phyloP scores from a whole-genome alignment of 2,797 vertebrate genomes.

The Phoebastria nigripes region DNA sequence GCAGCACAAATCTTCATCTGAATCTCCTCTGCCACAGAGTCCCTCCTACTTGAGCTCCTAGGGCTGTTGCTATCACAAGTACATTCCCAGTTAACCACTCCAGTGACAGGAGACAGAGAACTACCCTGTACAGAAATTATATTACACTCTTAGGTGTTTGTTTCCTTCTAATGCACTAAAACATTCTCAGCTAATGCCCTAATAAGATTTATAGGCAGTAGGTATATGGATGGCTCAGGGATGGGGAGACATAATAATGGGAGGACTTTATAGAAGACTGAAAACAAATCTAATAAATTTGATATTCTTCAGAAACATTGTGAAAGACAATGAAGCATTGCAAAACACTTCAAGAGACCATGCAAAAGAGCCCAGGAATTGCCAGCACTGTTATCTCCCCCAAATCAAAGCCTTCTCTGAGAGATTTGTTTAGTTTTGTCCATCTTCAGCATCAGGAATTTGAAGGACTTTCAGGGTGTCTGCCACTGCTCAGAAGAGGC shows the following conservation, averaged over 20 bases:
- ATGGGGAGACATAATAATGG: neutral
- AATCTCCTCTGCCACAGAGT: neutral
- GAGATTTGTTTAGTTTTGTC: neutral
- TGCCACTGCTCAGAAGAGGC: neutral
- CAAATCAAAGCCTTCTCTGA: neutral
- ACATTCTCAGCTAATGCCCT: slow-evolving; percentile 4
- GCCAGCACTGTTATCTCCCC: neutral
- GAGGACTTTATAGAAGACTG: neutral
- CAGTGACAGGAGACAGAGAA: slow-evolving; percentile 1
- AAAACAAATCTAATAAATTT: slow-evolving; percentile 15
- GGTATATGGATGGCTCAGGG: neutral
- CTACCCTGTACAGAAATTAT: neutral
- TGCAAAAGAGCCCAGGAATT: neutral
- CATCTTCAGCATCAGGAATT: neutral
- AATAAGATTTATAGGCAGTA: slow-evolving; percentile 17
- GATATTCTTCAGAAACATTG: neutral
- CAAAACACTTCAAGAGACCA: neutral
- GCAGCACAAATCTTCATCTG: neutral
- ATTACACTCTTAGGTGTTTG: neutral
- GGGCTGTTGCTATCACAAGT: slow-evolving; percentile 7
- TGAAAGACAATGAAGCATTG: neutral
- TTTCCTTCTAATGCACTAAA: slow-evolving; percentile 40
- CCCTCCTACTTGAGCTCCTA: neutral
- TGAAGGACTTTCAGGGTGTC: neutral
- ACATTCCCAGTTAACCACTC: neutral